Percentiles rank a stretch among this genome's conserved stretches.
Conservation (phyloP, 2,888 invertebrate species). For the Atrina japonica region DNA sequence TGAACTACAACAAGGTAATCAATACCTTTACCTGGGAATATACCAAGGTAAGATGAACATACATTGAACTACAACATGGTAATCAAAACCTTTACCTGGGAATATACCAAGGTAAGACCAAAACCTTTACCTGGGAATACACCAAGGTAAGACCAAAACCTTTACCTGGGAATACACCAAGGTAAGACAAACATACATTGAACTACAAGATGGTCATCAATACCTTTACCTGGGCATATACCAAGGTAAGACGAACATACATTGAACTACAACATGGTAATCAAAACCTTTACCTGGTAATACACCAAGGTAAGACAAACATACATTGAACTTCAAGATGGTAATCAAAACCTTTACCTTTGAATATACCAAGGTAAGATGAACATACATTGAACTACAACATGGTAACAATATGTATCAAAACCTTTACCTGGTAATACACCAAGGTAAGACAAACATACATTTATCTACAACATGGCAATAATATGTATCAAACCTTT, state of each 20-base stretch:
- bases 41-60: slow-evolving; percentile 93
- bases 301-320: slow-evolving; percentile 93
- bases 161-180: slow-evolving; percentile 94
- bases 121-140: slow-evolving; percentile 95
- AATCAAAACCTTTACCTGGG: too few relatives aligned
- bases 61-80: too few relatives aligned
- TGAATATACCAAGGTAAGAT: slow-evolving; percentile 94
- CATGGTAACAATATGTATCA: too few relatives aligned
- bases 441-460: too few relatives aligned
- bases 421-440: too few relatives aligned
- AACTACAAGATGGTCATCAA: too few relatives aligned
- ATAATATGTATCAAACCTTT: slow-evolving; percentile 93
- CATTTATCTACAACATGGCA: slow-evolving; percentile 96
- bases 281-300: slow-evolving; percentile 93
- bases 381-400: too few relatives aligned
- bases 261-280: too few relatives aligned
- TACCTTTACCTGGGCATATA: slow-evolving; percentile 94
- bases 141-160: slow-evolving; percentile 94
- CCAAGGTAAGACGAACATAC: slow-evolving; percentile 93
- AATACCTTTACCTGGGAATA: slow-evolving; percentile 93
- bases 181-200: too few relatives aligned
- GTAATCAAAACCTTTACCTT: slow-evolving; percentile 93
- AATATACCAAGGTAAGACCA: too few relatives aligned
- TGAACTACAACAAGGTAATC: too few relatives aligned
- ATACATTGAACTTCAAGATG: too few relatives aligned